Conservation (phyloP, 2,113 vertebrate genomes). For the Glaucomys volans region DNA sequence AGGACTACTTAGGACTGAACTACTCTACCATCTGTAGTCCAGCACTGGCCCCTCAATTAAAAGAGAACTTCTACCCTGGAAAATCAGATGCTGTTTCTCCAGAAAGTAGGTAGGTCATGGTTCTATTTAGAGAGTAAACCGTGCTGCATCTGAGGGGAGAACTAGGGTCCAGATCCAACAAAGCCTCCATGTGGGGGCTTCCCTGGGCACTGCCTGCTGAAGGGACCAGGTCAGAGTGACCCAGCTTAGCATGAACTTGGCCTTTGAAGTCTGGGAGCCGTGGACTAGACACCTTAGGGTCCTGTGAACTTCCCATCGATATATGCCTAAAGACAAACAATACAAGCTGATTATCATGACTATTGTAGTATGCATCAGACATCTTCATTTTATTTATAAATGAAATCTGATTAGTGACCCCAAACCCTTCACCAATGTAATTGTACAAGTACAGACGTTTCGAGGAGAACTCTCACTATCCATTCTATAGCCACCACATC, state of each 20-base stretch:
- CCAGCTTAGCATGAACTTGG: neutral
- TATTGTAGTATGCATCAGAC: neutral
- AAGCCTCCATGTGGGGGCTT: neutral
- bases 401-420: neutral
- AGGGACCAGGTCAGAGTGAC: neutral
- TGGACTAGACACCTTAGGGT: neutral
- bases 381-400: neutral
- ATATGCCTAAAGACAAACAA: neutral
- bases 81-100: neutral
- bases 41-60: neutral
- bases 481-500: neutral
- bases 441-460: neutral
- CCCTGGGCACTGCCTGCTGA: neutral
- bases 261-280: neutral
- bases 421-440: neutral
- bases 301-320: neutral
- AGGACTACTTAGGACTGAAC: neutral
- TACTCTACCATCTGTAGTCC: neutral
- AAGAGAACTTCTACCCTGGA: neutral
- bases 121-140: neutral
- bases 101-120: neutral
- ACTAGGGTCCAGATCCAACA: neutral
- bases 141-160: neutral
- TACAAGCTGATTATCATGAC: neutral
- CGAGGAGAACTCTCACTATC: neutral